These are phyloP conservation scores for Rhinella marina DNA, from an alignment of 2,797 vertebrate species.

Conservation along the genomic window DNA sequence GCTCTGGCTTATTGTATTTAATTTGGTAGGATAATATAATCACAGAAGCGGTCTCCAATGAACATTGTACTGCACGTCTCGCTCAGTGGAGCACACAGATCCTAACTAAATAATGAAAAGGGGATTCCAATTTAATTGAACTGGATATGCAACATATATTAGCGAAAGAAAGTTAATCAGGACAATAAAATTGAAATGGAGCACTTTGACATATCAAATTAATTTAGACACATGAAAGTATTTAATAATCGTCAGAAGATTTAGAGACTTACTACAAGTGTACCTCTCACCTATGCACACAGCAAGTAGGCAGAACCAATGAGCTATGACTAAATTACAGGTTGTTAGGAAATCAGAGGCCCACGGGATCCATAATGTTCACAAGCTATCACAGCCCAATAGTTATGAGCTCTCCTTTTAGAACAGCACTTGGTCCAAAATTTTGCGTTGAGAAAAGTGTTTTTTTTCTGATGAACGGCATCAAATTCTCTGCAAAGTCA, in stretches of 20 bases:
- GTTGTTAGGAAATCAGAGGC: neutral
- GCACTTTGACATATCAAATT: slow-evolving; percentile 72
- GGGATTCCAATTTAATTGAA: slow-evolving; percentile 80
- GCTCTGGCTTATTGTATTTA: slow-evolving; percentile 73
- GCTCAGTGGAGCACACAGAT: slow-evolving; percentile 71
- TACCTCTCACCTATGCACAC: neutral
- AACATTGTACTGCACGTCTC: slow-evolving; percentile 68
- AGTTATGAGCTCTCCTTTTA: neutral
- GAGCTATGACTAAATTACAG: neutral
- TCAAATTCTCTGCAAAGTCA: neutral
- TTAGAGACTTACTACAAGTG: slow-evolving; percentile 21
- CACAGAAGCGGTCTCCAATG: slow-evolving; percentile 72
- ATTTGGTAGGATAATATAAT: slow-evolving; percentile 68
- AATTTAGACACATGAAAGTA: slow-evolving; percentile 76
- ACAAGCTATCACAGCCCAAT: neutral
- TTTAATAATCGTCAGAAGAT: slow-evolving; percentile 72
- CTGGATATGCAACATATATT: slow-evolving; percentile 78
- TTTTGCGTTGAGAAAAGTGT: no score
- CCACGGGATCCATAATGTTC: neutral
- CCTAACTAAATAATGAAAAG: slow-evolving; percentile 73
- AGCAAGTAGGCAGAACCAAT: neutral
- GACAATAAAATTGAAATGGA: slow-evolving; percentile 76
- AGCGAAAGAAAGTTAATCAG: slow-evolving; percentile 81
- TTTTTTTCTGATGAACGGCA: no score
- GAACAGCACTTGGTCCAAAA: no score